Evolutionary conservation across 2,888 invertebrate species (phyloP).

Genomic region (Lutraria lutraria): DNA sequence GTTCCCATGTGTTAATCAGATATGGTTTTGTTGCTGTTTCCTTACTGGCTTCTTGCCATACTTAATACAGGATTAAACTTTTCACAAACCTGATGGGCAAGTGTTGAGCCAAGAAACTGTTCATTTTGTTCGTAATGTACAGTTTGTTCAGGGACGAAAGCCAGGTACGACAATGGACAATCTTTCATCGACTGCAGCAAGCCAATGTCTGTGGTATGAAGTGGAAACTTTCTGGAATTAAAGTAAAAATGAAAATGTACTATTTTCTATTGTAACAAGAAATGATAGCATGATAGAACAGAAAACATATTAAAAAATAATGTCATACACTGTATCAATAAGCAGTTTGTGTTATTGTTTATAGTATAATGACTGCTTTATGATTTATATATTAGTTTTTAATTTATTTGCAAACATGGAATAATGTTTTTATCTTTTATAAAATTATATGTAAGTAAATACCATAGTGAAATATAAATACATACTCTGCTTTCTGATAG

Average conservation of each 20-base stretch:
- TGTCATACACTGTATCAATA: no score
- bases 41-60: conserved; percentile 51
- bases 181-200: not conserved
- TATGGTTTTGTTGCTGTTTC: conserved; percentile 53
- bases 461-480: not conserved
- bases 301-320: no score
- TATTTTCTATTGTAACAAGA: no score
- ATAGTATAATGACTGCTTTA: no score
- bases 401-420: not conserved
- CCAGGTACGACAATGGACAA: conserved; percentile 14
- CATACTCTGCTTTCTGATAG: not conserved
- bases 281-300: no score
- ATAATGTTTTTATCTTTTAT: not conserved
- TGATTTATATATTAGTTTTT: no score
- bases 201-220: not conserved
- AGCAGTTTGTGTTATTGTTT: no score
- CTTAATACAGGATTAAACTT: conserved; percentile 34
- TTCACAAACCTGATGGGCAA: conserved; percentile 25
- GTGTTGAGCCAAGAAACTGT: conserved; percentile 13
- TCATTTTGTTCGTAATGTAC: not conserved
- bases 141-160: not conserved
- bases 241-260: not conserved
- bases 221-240: conserved; percentile 22
- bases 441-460: not conserved
- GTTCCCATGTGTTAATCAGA: conserved; percentile 34